Evolutionary conservation across 2,888 invertebrate species (phyloP).

Genomic region (Dynastes hyllus): DNA sequence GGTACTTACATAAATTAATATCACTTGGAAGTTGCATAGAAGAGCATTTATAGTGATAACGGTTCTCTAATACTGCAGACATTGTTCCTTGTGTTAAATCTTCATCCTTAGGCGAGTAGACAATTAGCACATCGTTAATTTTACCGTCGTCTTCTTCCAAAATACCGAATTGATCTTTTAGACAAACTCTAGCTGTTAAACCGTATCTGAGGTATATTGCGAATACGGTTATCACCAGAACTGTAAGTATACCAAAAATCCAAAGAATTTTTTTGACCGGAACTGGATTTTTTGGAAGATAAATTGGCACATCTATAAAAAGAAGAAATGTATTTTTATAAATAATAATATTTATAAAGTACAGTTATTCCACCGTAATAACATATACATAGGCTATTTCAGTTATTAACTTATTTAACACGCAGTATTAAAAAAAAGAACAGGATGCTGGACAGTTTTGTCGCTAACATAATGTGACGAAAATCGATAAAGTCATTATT

Average conservation of each 20-base stretch:
- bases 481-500: slow-evolving; percentile 33
- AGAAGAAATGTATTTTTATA: slow-evolving; percentile 17
- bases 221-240: slow-evolving; percentile 72
- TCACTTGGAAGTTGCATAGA: slow-evolving; percentile 29
- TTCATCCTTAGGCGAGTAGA: slow-evolving; percentile 78
- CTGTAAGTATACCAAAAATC: slow-evolving; percentile 72
- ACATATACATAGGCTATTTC: too few relatives aligned
- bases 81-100: slow-evolving; percentile 78
- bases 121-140: slow-evolving; percentile 79
- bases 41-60: slow-evolving; percentile 79
- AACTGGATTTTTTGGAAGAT: slow-evolving; percentile 68
- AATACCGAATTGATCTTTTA: slow-evolving; percentile 72
- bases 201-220: slow-evolving; percentile 75
- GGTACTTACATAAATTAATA: slow-evolving; percentile 61
- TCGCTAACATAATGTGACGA: neutral
- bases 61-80: slow-evolving; percentile 76
- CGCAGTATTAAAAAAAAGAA: too few relatives aligned
- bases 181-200: slow-evolving; percentile 70
- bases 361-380: too few relatives aligned
- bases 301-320: slow-evolving; percentile 65
- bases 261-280: slow-evolving; percentile 76
- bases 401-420: too few relatives aligned
- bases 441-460: neutral
- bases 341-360: neutral
- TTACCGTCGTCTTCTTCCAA: slow-evolving; percentile 73